Percentiles rank a stretch among this genome's conserved stretches.
Evolutionary conservation across 2,113 vertebrate species (phyloP).

Genomic region (Sceloporus undulatus): DNA sequence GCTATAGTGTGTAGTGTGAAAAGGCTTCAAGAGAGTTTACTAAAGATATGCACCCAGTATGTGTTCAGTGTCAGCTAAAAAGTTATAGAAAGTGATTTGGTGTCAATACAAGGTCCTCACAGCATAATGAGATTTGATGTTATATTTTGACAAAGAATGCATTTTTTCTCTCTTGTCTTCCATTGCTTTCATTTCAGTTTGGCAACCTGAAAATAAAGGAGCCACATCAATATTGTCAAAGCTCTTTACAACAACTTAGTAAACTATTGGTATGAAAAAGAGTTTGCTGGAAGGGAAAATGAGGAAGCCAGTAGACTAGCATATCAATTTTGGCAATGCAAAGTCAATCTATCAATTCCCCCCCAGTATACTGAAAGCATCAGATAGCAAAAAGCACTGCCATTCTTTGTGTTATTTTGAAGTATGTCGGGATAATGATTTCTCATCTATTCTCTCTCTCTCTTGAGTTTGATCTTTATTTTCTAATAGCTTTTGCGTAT

Average conservation of each 20-base stretch:
- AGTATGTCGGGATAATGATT: conserved; percentile 15
- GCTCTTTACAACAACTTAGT: not conserved
- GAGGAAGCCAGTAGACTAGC: not conserved
- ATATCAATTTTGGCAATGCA: conserved; percentile 14
- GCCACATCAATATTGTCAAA: not conserved
- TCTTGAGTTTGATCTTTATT: not conserved
- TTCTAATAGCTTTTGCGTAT: conserved; percentile 15
- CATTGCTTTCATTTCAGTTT: not conserved
- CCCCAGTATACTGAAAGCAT: conserved; percentile 19
- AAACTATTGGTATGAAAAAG: not conserved
- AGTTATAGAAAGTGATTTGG: not conserved
- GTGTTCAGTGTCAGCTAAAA: not conserved
- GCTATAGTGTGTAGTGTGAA: too few relatives aligned
- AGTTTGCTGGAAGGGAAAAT: not conserved
- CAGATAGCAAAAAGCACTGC: conserved; percentile 6
- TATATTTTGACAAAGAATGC: not conserved
- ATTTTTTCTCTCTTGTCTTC: not conserved
- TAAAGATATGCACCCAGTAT: not conserved
- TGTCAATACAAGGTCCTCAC: not conserved
- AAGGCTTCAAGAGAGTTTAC: too few relatives aligned
- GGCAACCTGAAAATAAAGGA: not conserved
- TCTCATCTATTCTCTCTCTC: conserved; percentile 9
- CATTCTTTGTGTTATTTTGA: conserved; percentile 6
- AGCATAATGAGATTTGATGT: not conserved
- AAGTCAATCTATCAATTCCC: not conserved